Evolutionary conservation across 2,888 invertebrate species (phyloP), one percentile per base, ranked within the genome.

Genomic region (Thalpophila matura): DNA sequence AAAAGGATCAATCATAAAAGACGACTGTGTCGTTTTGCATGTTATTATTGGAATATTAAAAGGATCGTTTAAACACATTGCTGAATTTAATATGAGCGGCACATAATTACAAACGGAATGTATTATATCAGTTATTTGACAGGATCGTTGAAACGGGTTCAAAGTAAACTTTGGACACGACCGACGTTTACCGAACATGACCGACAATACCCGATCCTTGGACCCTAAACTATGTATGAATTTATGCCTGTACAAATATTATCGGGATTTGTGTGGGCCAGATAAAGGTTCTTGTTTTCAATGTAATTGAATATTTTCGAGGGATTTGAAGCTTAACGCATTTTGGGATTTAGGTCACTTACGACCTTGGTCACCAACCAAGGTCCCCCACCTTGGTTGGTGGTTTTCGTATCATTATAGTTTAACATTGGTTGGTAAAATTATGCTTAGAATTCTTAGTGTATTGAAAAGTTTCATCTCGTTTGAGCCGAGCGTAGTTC

Each of bases 221-320:
- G 26, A 20, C 22, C 47, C 20, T 26, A 31, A 62, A 54, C 56
- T 50, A 55, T 42, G 26, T 58, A 29, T 27, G 40, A 40, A 51
- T 68, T 43, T 59, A 46, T 61, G 37, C 45, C 49, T 64, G 46
- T 31, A 9, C 31, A 60, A 59, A 62, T 63, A 51, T 73, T 49
- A 56, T 46, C 43, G 3, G 47, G 33, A 59, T 77, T 60, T 62
- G 46, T 64, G 50, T 40, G 42, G 47, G n/a, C 27, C 29, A 16
- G 24, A 42, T 56, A 45, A 53, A 33, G 43, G 45, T 40, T 37
- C 45, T 55, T 54, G 45, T 63, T 57, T 54, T 38, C 43, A 10
- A 35, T 77, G 47, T 68, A 68, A 75, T 77, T 61, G 54, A 58
- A 64, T 73, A 73, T 73, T 62, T 67, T 56, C 16, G 20, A 10